phyloP scores from a whole-genome alignment of 1,140 invertebrate species.

The Chlorops oryzae region DNA sequence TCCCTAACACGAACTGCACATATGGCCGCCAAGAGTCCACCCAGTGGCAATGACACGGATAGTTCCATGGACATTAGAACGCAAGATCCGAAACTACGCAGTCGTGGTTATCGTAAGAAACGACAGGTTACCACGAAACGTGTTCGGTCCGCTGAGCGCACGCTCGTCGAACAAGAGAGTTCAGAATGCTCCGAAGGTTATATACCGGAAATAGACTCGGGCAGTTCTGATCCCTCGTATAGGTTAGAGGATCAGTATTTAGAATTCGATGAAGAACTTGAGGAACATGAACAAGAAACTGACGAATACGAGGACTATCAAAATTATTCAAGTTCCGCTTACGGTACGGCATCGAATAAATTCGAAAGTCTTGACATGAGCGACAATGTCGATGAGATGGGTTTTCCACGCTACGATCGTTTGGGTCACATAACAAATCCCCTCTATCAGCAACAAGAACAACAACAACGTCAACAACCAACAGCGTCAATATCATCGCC shows the following conservation, averaged over 20 bases:
- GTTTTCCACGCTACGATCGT: slow-evolving; percentile 56
- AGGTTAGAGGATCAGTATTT: slow-evolving; percentile 49
- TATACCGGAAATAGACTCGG: slow-evolving; percentile 59
- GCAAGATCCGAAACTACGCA: slow-evolving; percentile 55
- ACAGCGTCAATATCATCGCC: not conserved
- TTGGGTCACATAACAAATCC: slow-evolving; percentile 50
- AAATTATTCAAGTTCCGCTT: slow-evolving; percentile 27
- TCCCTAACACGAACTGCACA: slow-evolving; percentile 36
- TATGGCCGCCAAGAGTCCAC: slow-evolving; percentile 56
- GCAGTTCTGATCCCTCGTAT: slow-evolving; percentile 56
- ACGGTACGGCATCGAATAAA: slow-evolving; percentile 24
- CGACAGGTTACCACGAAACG: slow-evolving; percentile 54
- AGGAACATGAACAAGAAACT: slow-evolving; percentile 38
- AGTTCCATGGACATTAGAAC: slow-evolving; percentile 58
- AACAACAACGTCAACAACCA: not conserved
- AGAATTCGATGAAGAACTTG: slow-evolving; percentile 49
- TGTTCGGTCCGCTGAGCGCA: slow-evolving; percentile 48
- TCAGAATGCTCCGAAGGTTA: slow-evolving; percentile 61
- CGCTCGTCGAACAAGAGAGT: slow-evolving; percentile 54
- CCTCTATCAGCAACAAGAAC: slow-evolving; percentile 30
- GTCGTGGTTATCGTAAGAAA: slow-evolving; percentile 57
- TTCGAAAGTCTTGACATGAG: slow-evolving; percentile 58
- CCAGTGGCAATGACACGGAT: slow-evolving; percentile 63
- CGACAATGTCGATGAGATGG: slow-evolving; percentile 58
- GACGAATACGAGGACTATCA: slow-evolving; percentile 46